These are phyloP conservation scores for Lepisosteus oculatus DNA, from an alignment of 2,113 vertebrate species.

Conservation along the genomic window DNA sequence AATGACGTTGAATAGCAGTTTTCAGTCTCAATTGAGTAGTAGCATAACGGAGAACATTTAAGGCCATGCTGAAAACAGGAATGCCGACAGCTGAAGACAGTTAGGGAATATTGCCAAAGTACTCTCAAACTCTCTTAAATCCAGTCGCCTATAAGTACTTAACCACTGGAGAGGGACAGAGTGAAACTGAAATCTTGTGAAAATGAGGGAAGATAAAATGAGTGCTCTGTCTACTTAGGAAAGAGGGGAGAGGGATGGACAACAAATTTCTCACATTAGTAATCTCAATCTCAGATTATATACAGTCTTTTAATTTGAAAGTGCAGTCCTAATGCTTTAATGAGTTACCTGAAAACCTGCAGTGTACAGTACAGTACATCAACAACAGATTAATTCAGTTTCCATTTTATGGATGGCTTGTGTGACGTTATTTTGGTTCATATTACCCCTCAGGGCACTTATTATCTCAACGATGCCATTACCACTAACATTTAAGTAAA, in stretches of 20 bases:
- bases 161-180: constrained; percentile 23
- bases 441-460: too few relatives aligned
- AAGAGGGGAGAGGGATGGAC: constrained; percentile 19
- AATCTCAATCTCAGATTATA: too few relatives aligned
- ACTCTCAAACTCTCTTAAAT: constrained; percentile 16
- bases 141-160: constrained; percentile 16
- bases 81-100: constrained; percentile 32
- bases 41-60: constrained; percentile 29
- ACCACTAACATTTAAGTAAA: too few relatives aligned
- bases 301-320: too few relatives aligned
- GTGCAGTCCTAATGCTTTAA: too few relatives aligned
- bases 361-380: too few relatives aligned
- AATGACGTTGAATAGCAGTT: constrained; percentile 17
- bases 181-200: constrained; percentile 26
- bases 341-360: too few relatives aligned
- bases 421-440: too few relatives aligned
- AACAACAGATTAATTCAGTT: too few relatives aligned
- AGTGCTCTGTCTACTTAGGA: constrained; percentile 17
- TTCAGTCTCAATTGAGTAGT: constrained; percentile 13
- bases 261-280: constrained; percentile 14
- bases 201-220: constrained; percentile 28
- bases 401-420: too few relatives aligned
- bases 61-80: constrained; percentile 35
- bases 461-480: too few relatives aligned
- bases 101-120: constrained; percentile 25